phyloP scores from a whole-genome alignment of 2,797 vertebrate species.

The Oreochromis grahami region DNA sequence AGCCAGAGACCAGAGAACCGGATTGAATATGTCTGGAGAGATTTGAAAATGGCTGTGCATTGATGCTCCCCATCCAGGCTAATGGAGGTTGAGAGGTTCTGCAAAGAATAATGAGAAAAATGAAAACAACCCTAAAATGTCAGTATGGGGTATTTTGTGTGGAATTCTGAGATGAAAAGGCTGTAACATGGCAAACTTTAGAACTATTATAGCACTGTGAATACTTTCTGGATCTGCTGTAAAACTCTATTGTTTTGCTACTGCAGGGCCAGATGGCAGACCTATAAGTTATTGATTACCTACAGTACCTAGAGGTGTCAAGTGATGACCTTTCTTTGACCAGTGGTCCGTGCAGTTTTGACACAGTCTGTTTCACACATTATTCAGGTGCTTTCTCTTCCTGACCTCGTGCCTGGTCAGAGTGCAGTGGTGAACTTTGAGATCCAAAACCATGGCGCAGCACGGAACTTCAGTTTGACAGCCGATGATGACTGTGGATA shows the following conservation, averaged over 20 bases:
- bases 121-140: not conserved
- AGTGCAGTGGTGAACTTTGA: conserved; percentile 62
- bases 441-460: conserved; percentile 72
- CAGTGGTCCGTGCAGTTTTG: not conserved
- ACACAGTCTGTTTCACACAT: not conserved
- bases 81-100: not conserved
- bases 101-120: not conserved
- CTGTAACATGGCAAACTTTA: not conserved
- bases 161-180: not conserved
- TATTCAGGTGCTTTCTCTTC: conserved; percentile 62
- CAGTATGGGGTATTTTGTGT: not conserved
- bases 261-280: not conserved
- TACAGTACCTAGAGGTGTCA: not conserved
- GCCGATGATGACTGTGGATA: conserved; percentile 70
- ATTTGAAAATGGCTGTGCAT: not conserved
- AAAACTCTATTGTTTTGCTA: not conserved
- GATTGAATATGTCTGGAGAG: not conserved
- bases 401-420: conserved; percentile 71
- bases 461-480: conserved; percentile 66
- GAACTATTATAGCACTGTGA: not conserved
- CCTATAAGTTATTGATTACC: not conserved
- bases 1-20: not conserved
- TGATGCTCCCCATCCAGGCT: not conserved
- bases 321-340: not conserved
- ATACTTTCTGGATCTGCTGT: not conserved